Conservation (phyloP, 2,888 invertebrate genomes). For the Volucella bombylans region DNA sequence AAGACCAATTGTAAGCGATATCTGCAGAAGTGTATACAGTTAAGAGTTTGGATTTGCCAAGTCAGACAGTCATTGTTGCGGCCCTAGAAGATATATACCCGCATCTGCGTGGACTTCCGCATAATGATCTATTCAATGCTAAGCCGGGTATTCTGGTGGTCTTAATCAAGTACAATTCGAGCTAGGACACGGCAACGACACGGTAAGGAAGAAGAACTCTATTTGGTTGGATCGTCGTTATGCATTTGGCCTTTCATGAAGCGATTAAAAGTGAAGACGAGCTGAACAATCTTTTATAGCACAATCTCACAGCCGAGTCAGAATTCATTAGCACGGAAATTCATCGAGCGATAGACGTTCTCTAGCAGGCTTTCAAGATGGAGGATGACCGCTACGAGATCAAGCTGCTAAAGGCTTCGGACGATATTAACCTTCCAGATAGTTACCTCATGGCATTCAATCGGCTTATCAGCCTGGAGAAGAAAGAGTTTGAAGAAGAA, state of each 20-base stretch:
- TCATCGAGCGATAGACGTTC: not conserved
- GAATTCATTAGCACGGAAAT: slow-evolving; percentile 1
- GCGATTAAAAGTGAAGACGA: slow-evolving; percentile 7
- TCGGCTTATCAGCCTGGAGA: slow-evolving; percentile 20
- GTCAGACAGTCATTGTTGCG: not conserved
- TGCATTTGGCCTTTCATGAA: not conserved
- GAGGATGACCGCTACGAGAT: not conserved
- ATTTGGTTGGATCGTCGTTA: too few relatives aligned
- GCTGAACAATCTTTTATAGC: not conserved
- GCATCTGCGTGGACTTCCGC: not conserved
- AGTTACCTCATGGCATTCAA: too few relatives aligned
- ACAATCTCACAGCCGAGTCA: not conserved
- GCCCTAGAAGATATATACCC: not conserved
- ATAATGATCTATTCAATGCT: not conserved
- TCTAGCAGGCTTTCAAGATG: not conserved
- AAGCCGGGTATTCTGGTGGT: too few relatives aligned
- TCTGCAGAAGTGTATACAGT: not conserved
- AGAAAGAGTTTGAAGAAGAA: slow-evolving; percentile 40
- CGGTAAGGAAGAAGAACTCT: not conserved
- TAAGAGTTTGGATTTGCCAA: not conserved
- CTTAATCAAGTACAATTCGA: not conserved
- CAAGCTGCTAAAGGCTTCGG: not conserved
- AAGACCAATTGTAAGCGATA: not conserved
- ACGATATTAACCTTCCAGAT: slow-evolving; percentile 16
- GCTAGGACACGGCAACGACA: not conserved